phyloP scores from a whole-genome alignment of 2,113 vertebrate genomes.

The Pomatorhinus ruficollis region DNA sequence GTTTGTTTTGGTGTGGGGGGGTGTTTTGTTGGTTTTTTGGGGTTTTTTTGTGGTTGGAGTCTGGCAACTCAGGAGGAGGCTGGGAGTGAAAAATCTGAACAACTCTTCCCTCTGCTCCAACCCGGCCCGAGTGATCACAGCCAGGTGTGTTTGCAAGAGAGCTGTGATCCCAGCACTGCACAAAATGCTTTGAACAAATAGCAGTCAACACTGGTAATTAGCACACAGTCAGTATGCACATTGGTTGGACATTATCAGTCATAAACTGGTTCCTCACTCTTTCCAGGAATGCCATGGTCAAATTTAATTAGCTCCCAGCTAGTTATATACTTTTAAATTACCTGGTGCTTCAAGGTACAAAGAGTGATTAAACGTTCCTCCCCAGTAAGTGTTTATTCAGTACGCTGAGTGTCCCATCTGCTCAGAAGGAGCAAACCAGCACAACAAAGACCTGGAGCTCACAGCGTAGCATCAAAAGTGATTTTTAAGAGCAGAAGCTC shows the following conservation, averaged over 20 bases:
- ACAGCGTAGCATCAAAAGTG: neutral
- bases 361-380: conserved; percentile 33
- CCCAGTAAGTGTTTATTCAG: conserved; percentile 63
- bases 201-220: neutral
- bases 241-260: neutral
- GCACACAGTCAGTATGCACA: neutral
- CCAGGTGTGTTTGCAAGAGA: neutral
- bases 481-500: neutral
- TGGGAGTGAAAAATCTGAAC: neutral
- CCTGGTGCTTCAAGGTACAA: conserved; percentile 26
- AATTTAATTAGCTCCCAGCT: conserved; percentile 48
- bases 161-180: neutral
- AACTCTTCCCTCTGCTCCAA: neutral
- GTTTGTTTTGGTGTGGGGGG: too few relatives aligned
- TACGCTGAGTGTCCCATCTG: conserved; percentile 52
- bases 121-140: fast-evolving
- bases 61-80: neutral
- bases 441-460: neutral
- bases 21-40: neutral
- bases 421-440: conserved; percentile 1
- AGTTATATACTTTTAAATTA: conserved; percentile 30
- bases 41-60: neutral
- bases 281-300: neutral
- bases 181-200: neutral
- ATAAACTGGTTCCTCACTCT: neutral